Conservation (phyloP, 2,113 vertebrate genomes). For the Tylochromis polylepis region DNA sequence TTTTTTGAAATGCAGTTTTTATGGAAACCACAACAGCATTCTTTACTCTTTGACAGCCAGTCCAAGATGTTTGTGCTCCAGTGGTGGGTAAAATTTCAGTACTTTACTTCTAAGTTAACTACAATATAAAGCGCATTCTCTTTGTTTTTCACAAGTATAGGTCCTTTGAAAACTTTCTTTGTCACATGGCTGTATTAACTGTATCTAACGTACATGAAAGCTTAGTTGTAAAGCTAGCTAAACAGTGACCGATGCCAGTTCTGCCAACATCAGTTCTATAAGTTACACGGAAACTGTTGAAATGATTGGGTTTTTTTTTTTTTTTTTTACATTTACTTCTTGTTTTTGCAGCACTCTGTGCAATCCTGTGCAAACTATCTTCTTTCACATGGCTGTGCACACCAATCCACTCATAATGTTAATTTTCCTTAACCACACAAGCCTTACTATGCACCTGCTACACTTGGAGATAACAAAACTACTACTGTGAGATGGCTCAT, state of each 20-base stretch:
- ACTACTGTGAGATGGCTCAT: not conserved
- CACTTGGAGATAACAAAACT: not conserved
- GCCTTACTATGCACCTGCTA: not conserved
- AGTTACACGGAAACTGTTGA: not conserved
- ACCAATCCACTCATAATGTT: not conserved
- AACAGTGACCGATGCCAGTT: not conserved
- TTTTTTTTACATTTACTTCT: not conserved
- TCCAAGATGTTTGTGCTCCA: not conserved
- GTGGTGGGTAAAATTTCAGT: not conserved
- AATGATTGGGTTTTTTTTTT: fast-evolving
- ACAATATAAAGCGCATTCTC: too few relatives aligned
- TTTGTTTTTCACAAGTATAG: not conserved
- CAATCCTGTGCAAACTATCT: not conserved
- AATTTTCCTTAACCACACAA: not conserved
- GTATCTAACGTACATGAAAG: not conserved
- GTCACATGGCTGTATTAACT: not conserved
- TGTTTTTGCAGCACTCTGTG: not conserved
- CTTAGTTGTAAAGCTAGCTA: not conserved
- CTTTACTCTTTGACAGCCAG: not conserved
- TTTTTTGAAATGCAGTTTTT: not conserved
- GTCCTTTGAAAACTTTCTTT: too few relatives aligned
- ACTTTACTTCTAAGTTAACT: not conserved
- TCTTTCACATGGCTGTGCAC: not conserved
- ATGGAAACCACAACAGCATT: not conserved
- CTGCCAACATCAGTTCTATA: not conserved